Evolutionary conservation across 2,113 vertebrate species (phyloP), one percentile per base, ranked within the genome.

Genomic region (Notothenia rossii): DNA sequence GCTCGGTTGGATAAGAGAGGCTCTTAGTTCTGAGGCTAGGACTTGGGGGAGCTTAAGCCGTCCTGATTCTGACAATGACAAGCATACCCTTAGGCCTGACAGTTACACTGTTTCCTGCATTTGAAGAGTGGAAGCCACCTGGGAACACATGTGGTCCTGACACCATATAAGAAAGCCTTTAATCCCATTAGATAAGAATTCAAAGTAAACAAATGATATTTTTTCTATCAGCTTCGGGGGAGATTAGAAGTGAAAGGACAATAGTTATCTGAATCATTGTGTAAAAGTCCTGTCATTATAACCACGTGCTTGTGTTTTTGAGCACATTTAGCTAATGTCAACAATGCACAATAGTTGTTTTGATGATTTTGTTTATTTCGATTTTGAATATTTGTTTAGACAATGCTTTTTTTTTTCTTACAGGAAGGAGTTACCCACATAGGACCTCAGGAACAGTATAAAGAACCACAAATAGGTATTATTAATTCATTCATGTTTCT

Each of bases 401-500:
- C 18, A 3, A 65, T 50, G 5, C 15, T 49, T 79, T 62, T 84
- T 84, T 22, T 58, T 70, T 67, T 48, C 45, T 92, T 82, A 79
- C 90, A 99, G 98, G 97, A 99, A 90, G 98, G 98, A 86, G 93
- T 96, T 72, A 99, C 98, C 73, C 96, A 92, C 91, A 97, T 99
- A 77, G 97, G 97, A 93, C 96, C 96, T 85, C 95, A 92, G 79
- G 95, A 96, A 72, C 95, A 95, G 72, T 93, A 95, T 48, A 91
- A 95, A 85, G 97, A 98, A 68, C 95, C 97, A 63, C 96, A 98
- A 72, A 99, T 98, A 86, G 98, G 98, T 98, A 96, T 72, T 56
- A 59, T 0, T 71, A 43, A 61, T 74, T 60, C 2, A 46, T 69
- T 83, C 48, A 17, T 51, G 71, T 65, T 77, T 50, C 33, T 25